These are phyloP conservation scores for Smithornis capensis DNA, from an alignment of 2,113 vertebrate species.

Conservation along the genomic window DNA sequence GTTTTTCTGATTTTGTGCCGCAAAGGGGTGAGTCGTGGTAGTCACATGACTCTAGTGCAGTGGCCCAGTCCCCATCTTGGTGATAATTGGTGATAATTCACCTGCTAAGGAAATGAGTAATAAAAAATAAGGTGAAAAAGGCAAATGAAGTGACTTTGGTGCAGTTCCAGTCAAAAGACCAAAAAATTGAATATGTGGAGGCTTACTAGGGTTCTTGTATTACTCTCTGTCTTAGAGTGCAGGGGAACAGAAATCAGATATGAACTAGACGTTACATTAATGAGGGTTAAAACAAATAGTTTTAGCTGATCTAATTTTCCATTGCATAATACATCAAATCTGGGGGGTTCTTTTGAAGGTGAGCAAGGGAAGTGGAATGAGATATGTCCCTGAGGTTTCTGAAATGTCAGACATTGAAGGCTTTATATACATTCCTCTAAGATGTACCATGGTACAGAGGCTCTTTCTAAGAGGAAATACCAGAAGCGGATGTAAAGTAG, in stretches of 20 bases:
- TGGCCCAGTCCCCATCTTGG: background rate
- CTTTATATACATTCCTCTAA: background rate
- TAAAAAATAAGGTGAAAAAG: background rate
- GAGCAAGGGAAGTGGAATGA: background rate
- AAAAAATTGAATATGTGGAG: background rate
- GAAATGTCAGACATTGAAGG: background rate
- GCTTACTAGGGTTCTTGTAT: background rate
- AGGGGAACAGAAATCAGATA: background rate
- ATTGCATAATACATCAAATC: background rate
- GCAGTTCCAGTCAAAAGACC: background rate
- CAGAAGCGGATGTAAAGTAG: background rate
- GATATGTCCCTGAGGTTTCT: background rate
- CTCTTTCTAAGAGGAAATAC: background rate
- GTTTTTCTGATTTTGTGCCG: background rate
- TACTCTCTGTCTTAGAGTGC: background rate
- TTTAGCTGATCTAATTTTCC: slow-evolving; percentile 9
- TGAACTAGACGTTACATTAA: background rate
- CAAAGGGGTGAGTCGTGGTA: background rate
- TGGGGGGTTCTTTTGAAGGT: background rate
- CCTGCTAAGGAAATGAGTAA: background rate
- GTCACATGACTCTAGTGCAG: background rate
- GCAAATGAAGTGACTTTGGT: background rate
- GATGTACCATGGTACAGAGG: background rate
- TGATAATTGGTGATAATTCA: background rate
- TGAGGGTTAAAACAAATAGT: background rate